Percentiles rank a stretch among this genome's conserved stretches.
These are phyloP conservation scores for Phacellophora camtschatica DNA, from an alignment of 30 jellyfish, hydroid and myxozoan genomes.

Conservation along the genomic window DNA sequence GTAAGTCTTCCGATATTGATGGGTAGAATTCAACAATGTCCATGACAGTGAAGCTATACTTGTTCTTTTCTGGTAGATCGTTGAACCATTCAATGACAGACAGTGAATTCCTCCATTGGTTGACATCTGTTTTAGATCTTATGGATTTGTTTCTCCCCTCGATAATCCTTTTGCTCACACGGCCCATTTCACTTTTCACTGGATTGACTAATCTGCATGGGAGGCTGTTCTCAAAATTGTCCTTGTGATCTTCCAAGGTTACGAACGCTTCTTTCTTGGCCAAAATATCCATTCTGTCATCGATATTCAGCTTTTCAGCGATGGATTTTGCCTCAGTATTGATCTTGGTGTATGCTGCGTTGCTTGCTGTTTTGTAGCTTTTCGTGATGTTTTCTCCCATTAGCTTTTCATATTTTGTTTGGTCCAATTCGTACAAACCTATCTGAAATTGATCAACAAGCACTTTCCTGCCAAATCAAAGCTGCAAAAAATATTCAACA, in stretches of 20 bases:
- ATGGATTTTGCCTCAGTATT: no score
- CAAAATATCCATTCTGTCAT: slow-evolving; percentile 3
- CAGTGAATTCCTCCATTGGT: background rate
- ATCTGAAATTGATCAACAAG: no score
- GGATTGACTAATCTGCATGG: slow-evolving; percentile 60
- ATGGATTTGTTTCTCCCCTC: slow-evolving; percentile 31
- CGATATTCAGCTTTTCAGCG: slow-evolving; percentile 29
- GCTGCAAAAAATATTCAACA: no score
- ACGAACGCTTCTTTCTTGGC: slow-evolving; percentile 35
- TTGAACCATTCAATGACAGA: slow-evolving; percentile 3
- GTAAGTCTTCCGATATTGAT: background rate
- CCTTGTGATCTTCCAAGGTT: slow-evolving; percentile 65
- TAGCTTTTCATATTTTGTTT: no score
- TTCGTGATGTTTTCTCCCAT: no score
- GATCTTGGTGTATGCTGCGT: no score
- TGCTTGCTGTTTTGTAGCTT: no score
- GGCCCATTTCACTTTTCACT: slow-evolving; percentile 22
- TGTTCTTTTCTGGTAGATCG: background rate
- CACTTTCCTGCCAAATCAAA: no score
- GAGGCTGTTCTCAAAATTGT: slow-evolving; percentile 44
- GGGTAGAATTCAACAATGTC: background rate
- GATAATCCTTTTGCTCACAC: background rate
- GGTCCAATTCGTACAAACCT: no score
- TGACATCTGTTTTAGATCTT: background rate
- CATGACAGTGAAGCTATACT: background rate